Conservation (phyloP, 2,888 invertebrate species). For the Agelastica alni region DNA sequence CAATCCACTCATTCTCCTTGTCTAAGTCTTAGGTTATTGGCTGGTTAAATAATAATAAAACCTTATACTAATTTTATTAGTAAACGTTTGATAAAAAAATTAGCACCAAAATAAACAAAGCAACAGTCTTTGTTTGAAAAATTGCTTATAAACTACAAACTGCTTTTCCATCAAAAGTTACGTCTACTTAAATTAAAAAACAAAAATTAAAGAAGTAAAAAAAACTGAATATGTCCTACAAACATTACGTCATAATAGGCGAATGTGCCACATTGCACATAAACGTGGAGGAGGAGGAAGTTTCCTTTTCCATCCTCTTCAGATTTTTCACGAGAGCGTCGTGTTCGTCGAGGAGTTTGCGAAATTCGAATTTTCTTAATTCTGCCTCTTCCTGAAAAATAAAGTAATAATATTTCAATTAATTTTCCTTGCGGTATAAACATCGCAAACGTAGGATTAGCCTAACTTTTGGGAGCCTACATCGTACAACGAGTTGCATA, state of each 20-base stretch:
- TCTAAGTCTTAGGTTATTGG: no score
- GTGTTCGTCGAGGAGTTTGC: constrained; percentile 53
- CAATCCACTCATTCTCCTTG: no score
- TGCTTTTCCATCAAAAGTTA: no score
- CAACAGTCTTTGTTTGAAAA: no score
- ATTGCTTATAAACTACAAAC: no score
- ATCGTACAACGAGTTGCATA: no score
- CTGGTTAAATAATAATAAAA: no score
- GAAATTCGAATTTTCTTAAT: constrained; percentile 50
- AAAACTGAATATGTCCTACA: constrained; percentile 7
- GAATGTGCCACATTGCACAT: constrained; percentile 37
- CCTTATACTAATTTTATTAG: no score
- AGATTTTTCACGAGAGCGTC: constrained; percentile 51
- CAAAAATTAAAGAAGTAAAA: constrained; percentile 6
- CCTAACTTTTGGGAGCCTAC: no score
- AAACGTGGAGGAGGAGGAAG: constrained; percentile 17
- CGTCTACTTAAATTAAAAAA: constrained; percentile 6
- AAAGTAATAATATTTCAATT: constrained; percentile 12
- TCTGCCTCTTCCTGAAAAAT: constrained; percentile 51
- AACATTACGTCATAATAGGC: constrained; percentile 39
- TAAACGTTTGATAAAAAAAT: no score
- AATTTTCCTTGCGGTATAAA: constrained; percentile 8
- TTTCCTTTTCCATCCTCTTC: constrained; percentile 52
- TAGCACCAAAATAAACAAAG: no score
- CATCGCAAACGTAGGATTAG: no score